Base-by-base conservation (phyloP, 2,797 vertebrate species). In the Melanotaenia parkinsoni region DNA sequence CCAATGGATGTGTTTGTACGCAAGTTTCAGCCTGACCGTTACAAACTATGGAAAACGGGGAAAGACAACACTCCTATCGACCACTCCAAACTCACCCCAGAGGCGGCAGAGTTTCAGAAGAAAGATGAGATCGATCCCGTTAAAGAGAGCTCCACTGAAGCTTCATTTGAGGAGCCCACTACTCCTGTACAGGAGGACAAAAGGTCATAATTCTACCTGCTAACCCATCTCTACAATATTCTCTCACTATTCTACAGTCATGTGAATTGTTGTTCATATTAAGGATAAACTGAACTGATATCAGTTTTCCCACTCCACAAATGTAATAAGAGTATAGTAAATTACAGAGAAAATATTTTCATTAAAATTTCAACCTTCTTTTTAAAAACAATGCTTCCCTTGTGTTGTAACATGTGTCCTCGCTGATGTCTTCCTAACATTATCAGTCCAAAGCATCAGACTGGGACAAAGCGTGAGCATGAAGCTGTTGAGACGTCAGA, bases 1-100 rank as follows among this genome's bases (percentile, higher is more conserved):
- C 98, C 98, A 65, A 99, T 99, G 98, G 98, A 99, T 2, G 95
- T 97, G 62, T 99, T 99, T 79, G 98, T 99, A 69, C 94, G 93
- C 74, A 97, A 97, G 89, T 99, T 96, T 85, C 98, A 99, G 88
- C 97, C 98, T 0, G 96, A 98, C 18, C 96, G 97, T 30, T 99
- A 99, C 88, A 97, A 97, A 81, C 93, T 96, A 47, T 99, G 98
- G 98, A 97, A 97, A 91, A 94, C 96, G 0, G 98, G 98, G 47
- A 98, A 99, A 77, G 98, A 99, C 8, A 92, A 90, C 38, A 72
- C 90, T 5, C 89, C 93, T 24, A 97, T 99, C 13, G 97, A 99
- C 89, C 98, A 99, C 70, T 90, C 95, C 61, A 95, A 95, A 88
- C 93, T 94, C 78, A 97, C 96, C 73, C 88, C 92, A 1, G 96